These are phyloP conservation scores for Bubalus kerabau DNA, from an alignment of 2,113 vertebrate genomes.

Conservation along the genomic window DNA sequence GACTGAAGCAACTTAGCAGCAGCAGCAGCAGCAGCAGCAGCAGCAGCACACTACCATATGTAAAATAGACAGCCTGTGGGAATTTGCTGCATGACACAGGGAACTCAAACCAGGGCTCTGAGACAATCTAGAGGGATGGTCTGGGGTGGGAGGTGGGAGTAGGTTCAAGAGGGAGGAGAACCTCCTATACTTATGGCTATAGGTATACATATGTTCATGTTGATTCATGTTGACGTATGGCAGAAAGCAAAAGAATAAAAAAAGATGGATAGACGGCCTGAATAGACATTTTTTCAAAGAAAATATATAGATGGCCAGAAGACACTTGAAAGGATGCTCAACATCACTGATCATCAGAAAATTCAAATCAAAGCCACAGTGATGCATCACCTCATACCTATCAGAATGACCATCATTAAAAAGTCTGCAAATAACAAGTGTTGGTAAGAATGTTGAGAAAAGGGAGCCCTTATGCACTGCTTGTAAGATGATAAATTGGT, in stretches of 20 bases:
- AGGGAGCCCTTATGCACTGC: neutral
- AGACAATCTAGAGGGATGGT: neutral
- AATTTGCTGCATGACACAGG: neutral
- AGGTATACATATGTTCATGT: neutral
- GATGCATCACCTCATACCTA: neutral
- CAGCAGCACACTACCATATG: neutral
- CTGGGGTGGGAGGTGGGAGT: neutral
- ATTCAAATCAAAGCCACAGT: neutral
- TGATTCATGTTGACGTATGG: neutral
- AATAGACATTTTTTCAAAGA: neutral
- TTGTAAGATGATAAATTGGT: neutral
- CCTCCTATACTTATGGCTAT: neutral
- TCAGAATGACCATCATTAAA: neutral
- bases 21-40: too few species aligned
- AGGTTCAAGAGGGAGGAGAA: neutral
- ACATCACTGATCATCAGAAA: neutral
- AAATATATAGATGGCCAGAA: neutral
- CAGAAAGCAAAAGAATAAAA: neutral
- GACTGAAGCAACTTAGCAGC: too few species aligned
- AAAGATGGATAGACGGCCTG: neutral
- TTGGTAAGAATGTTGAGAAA: neutral
- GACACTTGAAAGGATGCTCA: neutral
- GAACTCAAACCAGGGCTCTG: neutral
- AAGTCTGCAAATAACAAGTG: neutral
- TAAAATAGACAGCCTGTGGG: neutral